Evolutionary conservation across 2,113 vertebrate genomes (phyloP).

Genomic region (Chelonoidis abingdonii): DNA sequence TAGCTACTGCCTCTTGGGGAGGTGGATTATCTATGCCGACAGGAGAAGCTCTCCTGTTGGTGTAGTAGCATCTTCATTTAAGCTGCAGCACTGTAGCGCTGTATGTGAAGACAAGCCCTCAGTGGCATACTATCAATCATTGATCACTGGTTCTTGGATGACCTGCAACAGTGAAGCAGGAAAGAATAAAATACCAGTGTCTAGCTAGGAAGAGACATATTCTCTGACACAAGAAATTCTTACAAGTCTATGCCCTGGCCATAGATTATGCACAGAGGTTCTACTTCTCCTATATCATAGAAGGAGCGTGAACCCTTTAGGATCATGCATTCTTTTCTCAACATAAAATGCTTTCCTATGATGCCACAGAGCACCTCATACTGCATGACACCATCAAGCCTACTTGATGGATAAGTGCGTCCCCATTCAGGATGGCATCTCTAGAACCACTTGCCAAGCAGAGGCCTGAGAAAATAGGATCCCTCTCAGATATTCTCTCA

Average conservation of each 20-base stretch:
- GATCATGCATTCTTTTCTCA: neutral
- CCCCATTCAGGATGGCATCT: no score
- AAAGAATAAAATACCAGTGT: neutral
- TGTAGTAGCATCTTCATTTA: no score
- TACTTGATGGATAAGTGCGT: neutral
- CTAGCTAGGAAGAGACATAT: neutral
- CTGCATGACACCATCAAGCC: rapidly evolving
- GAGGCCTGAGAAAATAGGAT: no score
- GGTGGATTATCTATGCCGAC: no score
- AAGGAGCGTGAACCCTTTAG: neutral
- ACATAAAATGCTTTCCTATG: neutral
- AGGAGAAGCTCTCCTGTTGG: no score
- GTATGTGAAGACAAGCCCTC: no score
- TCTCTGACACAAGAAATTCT: neutral
- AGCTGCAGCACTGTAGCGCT: no score
- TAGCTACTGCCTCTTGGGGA: no score
- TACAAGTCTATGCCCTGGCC: neutral
- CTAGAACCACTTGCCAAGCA: no score
- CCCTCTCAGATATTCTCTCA: neutral
- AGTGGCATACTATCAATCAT: neutral
- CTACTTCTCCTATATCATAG: neutral
- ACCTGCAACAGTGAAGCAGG: neutral
- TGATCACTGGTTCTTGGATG: neutral
- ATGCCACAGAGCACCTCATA: neutral
- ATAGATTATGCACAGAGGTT: neutral